Conservation (phyloP, 1,140 invertebrate species). For the Brachionus rotundiformis region DNA sequence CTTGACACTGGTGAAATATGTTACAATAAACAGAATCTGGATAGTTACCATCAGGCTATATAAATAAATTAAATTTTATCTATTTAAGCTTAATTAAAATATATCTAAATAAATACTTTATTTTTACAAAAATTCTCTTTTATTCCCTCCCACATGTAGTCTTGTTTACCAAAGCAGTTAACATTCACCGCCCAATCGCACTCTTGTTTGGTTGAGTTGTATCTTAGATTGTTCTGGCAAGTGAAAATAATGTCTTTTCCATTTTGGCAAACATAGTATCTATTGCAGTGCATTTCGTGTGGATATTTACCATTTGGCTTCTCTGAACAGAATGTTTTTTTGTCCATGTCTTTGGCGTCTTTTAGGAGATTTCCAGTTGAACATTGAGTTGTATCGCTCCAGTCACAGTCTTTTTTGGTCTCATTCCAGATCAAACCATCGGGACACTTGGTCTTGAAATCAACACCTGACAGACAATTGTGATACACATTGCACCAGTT, state of each 20-base stretch:
- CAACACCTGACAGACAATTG: constrained; percentile 50
- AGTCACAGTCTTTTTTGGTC: constrained; percentile 50
- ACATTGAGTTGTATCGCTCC: constrained; percentile 49
- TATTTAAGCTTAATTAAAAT: background rate
- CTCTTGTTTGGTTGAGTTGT: constrained; percentile 27
- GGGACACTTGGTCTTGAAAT: constrained; percentile 48
- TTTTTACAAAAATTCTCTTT: constrained; percentile 51
- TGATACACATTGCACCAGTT: constrained; percentile 52
- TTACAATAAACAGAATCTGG: constrained; percentile 52
- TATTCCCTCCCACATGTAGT: constrained; percentile 52
- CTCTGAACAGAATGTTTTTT: constrained; percentile 42
- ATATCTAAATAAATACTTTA: constrained; percentile 17
- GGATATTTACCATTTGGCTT: constrained; percentile 52
- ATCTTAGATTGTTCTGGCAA: constrained; percentile 52
- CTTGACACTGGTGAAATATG: constrained; percentile 52
- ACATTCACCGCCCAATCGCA: constrained; percentile 52
- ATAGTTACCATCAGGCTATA: constrained; percentile 52
- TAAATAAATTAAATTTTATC: background rate
- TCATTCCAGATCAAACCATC: constrained; percentile 48
- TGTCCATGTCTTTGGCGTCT: constrained; percentile 18
- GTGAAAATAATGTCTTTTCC: constrained; percentile 50
- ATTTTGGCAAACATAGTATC: constrained; percentile 52
- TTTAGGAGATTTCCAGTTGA: constrained; percentile 32
- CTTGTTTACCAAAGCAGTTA: constrained; percentile 50
- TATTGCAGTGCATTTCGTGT: constrained; percentile 51